A percentile compares a stretch with the other conserved stretches of the same genome.
Conservation (phyloP, 2,113 vertebrate genomes). For the Ia io region DNA sequence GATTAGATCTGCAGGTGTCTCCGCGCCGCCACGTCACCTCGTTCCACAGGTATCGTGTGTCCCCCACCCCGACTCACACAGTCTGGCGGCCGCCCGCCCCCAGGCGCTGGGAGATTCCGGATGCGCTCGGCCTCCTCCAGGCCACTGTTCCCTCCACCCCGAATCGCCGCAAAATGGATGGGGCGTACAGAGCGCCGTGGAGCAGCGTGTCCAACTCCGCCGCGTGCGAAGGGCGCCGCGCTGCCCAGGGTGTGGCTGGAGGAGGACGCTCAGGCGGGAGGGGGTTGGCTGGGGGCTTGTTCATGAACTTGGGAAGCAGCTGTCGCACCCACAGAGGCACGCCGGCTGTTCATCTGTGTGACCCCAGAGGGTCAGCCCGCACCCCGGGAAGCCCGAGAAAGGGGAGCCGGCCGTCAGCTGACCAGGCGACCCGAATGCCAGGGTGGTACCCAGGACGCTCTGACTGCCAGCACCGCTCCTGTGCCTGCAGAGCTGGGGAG, state of each 20-base stretch:
- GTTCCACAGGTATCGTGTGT: constrained; percentile 73
- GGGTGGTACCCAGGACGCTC: fast-evolving
- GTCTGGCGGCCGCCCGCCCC: background rate
- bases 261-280: background rate
- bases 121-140: constrained; percentile 62
- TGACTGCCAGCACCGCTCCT: fast-evolving
- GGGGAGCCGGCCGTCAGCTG: background rate
- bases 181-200: constrained; percentile 27
- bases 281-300: background rate
- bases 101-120: background rate
- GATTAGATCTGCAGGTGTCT: constrained; percentile 60
- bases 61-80: background rate
- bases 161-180: constrained; percentile 50
- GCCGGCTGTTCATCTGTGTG: background rate
- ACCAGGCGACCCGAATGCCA: fast-evolving
- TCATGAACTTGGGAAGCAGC: background rate
- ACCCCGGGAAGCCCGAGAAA: background rate
- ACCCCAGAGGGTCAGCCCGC: background rate
- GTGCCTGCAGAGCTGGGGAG: fast-evolving
- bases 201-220: background rate
- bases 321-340: fast-evolving
- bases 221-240: background rate
- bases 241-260: background rate
- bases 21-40: constrained; percentile 39
- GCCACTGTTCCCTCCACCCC: constrained; percentile 67